Base-by-base conservation (phyloP, 2,888 invertebrate genomes). In the Gymnocheta viridis region DNA sequence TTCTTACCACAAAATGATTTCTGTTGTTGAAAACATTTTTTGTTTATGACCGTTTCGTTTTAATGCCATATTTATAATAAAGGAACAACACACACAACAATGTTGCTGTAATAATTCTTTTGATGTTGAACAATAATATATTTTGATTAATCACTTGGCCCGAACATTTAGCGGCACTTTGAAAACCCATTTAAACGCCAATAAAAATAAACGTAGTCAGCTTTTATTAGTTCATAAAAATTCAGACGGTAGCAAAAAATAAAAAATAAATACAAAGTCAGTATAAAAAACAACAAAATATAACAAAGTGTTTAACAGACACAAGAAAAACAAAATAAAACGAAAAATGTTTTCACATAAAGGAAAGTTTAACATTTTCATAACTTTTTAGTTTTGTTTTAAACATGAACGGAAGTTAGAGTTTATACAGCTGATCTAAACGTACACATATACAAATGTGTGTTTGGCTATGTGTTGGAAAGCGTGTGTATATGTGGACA, bases 201-300 rank as follows among this genome's bases (percentile, higher is more conserved):
- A 84, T 84, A 84, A 84, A 81, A 84, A 81, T 77, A 81, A 81
- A 81, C 64, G 81, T 47, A 73, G 80, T 84, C 81, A 84, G 69
- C 69, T 84, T 81, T 84, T 84, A 84, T 84, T 77, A 74, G 77
- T 84, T 81, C 77, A 78, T 84, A 81, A 81, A 83, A 82, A 69
- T 70, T 47, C 41, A 67, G 66, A 84, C 60, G 32, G 4, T 58
- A 60, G 19, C 51, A 56, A 41, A 58, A n/a, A n/a, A n/a, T n/a
- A n/a, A n/a, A n/a, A n/a, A n/a, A n/a, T n/a, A 17, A 66, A 10
- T 49, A 24, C 17, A 6, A 41, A 54, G 35, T 32, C 35, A 64
- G 51, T 47, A n/a, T n/a, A 73, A 69, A 19, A 74, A 70, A 56
- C 51, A 82, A 66, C 79, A 69, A 35, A 70, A 64, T 70, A 73